phyloP scores from a whole-genome alignment of 35 echinoderm and acorn worm genomes.

The Apostichopus japonicus region DNA sequence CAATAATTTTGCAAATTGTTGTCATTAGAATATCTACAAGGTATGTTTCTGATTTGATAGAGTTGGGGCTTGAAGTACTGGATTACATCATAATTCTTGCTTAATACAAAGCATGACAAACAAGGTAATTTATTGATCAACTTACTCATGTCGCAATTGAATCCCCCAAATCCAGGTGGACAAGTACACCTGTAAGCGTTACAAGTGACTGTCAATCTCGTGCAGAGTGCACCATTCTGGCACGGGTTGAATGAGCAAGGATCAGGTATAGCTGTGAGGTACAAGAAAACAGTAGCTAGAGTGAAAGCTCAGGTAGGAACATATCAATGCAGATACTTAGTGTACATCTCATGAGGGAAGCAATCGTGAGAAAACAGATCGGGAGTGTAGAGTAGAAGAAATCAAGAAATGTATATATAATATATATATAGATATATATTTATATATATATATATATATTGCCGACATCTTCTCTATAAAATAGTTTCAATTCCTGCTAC shows the following conservation, averaged over 20 bases:
- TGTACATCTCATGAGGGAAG: too few species aligned
- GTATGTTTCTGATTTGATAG: background rate
- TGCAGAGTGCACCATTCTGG: slow-evolving; percentile 46
- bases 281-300: background rate
- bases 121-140: background rate
- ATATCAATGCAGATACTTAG: too few species aligned
- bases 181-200: slow-evolving; percentile 41
- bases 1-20: too few species aligned
- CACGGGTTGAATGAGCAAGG: slow-evolving; percentile 53
- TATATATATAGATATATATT: too few species aligned
- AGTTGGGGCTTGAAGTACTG: background rate
- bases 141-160: slow-evolving; percentile 53
- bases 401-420: too few species aligned
- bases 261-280: slow-evolving; percentile 31
- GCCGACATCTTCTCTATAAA: too few species aligned
- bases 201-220: background rate
- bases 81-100: background rate
- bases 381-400: too few species aligned
- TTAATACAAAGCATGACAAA: background rate
- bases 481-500: too few species aligned
- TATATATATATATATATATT: too few species aligned
- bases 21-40: background rate
- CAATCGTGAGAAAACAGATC: too few species aligned
- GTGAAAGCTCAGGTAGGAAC: too few species aligned
- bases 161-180: slow-evolving; percentile 29